Conservation (phyloP, 2,113 vertebrate species). For the Paedocypris sp. region DNA sequence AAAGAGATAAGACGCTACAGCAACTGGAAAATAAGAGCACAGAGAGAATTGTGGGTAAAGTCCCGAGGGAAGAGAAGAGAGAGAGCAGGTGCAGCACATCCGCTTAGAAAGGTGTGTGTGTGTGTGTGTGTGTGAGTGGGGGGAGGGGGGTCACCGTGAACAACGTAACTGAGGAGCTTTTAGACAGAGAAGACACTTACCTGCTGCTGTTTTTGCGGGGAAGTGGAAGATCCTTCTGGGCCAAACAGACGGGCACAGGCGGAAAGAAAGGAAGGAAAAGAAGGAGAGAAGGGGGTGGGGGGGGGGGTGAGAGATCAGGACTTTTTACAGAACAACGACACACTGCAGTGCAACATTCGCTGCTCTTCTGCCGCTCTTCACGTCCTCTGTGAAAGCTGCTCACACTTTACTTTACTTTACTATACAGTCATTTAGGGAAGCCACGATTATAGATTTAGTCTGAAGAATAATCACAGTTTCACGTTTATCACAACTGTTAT, state of each 20-base stretch:
- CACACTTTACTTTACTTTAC: too few relatives aligned
- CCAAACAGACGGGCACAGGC: conserved; percentile 22
- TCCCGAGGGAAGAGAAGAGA: conserved; percentile 1
- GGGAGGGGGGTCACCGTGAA: neutral
- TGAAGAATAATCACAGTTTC: too few relatives aligned
- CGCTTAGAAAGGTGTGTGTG: neutral
- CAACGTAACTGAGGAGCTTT: neutral
- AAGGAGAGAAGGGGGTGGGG: conserved; percentile 19
- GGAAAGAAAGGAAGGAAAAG: conserved; percentile 28
- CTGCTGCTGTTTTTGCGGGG: conserved; percentile 70
- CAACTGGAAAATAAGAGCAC: neutral
- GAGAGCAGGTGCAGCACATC: conserved; percentile 6
- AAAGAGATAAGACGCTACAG: too few relatives aligned
- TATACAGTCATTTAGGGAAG: too few relatives aligned
- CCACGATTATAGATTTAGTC: too few relatives aligned
- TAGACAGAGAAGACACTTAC: conserved; percentile 47
- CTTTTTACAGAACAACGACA: neutral
- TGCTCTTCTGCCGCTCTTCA: too few relatives aligned
- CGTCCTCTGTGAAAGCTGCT: too few relatives aligned
- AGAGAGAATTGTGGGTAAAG: conserved; percentile 7
- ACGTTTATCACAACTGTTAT: too few relatives aligned
- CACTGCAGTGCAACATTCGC: too few relatives aligned
- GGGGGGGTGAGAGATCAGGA: neutral
- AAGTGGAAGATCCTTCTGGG: conserved; percentile 65
- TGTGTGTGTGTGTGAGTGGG: neutral